Evolutionary conservation across 2,113 vertebrate species (phyloP).

Genomic region (Gymnorhina tibicen): DNA sequence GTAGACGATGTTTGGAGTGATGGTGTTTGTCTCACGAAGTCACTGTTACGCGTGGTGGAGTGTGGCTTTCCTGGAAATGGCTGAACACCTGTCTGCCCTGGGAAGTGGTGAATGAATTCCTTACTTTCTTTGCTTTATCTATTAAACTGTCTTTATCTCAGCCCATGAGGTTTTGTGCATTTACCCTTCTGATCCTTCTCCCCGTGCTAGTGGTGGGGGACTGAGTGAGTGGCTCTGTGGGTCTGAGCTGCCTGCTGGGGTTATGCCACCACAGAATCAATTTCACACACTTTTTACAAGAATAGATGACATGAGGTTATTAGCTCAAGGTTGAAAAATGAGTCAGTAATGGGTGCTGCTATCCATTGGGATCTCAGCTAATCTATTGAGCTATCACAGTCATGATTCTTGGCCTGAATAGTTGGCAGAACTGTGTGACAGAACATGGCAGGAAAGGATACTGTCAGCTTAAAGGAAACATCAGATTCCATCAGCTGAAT

Average conservation of each 20-base stretch:
- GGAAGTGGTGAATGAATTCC: background rate
- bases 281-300: background rate
- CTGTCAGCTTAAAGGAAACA: background rate
- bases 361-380: background rate
- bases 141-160: background rate
- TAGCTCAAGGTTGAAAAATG: background rate
- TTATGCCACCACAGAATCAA: background rate
- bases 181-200: background rate
- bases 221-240: background rate
- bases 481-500: background rate
- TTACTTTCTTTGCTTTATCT: background rate
- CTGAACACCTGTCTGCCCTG: background rate
- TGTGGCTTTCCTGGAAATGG: background rate
- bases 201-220: background rate
- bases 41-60: fast-evolving
- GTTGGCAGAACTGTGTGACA: background rate
- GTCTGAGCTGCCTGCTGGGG: background rate
- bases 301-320: background rate
- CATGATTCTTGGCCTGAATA: background rate
- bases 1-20: fast-evolving
- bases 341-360: background rate
- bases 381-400: background rate
- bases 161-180: background rate
- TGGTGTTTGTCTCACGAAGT: background rate
- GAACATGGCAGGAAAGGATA: background rate